Evolutionary conservation across 1,140 invertebrate species (phyloP).

Genomic region (Drosophila carrolli): DNA sequence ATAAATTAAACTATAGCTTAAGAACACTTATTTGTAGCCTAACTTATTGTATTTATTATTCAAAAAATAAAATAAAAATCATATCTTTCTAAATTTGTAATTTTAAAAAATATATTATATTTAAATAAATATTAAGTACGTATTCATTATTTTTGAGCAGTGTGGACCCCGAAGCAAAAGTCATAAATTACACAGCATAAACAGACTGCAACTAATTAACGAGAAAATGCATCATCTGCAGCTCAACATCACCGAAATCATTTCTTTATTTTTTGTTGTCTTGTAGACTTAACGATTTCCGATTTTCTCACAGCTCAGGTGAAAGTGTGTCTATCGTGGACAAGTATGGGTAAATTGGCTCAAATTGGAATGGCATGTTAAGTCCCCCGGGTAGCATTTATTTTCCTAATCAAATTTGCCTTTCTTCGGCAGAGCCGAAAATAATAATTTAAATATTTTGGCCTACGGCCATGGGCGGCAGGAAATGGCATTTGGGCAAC

Average conservation of each 20-base stretch:
- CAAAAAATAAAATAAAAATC: no score
- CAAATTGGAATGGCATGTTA: constrained; percentile 47
- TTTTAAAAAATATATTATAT: no score
- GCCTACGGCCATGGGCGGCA: constrained; percentile 44
- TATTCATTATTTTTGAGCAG: background rate
- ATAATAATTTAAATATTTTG: constrained; percentile 80
- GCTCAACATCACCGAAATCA: constrained; percentile 26
- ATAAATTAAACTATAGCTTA: no score
- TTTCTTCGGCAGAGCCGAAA: constrained; percentile 55
- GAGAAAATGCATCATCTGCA: constrained; percentile 66
- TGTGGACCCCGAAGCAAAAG: constrained; percentile 19
- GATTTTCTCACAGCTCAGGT: constrained; percentile 31
- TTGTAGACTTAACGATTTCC: constrained; percentile 9
- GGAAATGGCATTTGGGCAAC: constrained; percentile 73
- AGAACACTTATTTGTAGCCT: no score
- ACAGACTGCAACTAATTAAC: constrained; percentile 81
- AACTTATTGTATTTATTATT: no score
- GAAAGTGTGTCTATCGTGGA: constrained; percentile 1
- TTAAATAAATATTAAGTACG: no score
- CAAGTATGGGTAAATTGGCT: constrained; percentile 35
- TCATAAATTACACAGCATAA: constrained; percentile 73
- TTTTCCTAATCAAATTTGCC: constrained; percentile 73
- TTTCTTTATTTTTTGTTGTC: constrained; percentile 2
- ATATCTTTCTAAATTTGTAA: no score
- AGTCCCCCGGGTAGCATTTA: constrained; percentile 56